phyloP scores from a whole-genome alignment of 2,113 vertebrate genomes.

The Rattus rattus region DNA sequence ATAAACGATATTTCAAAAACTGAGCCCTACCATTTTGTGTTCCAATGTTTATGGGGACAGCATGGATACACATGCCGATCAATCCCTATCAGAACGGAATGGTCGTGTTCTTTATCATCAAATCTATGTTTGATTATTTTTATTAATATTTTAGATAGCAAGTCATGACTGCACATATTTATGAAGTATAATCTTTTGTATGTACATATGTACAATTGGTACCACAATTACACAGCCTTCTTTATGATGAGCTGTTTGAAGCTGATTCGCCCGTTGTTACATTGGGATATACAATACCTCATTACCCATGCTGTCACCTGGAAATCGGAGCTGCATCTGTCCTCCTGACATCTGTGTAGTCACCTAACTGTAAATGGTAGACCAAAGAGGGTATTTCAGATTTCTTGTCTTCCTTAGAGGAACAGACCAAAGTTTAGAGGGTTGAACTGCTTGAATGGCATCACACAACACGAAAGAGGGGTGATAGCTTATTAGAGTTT shows the following conservation, averaged over 20 bases:
- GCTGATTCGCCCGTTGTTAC: too few relatives aligned
- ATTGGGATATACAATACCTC: background rate
- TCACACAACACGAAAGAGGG: background rate
- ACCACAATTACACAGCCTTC: too few relatives aligned
- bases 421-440: background rate
- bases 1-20: background rate
- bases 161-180: background rate
- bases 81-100: background rate
- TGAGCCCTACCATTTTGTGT: background rate
- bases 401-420: background rate
- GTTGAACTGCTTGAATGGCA: background rate
- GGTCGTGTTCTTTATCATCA: background rate
- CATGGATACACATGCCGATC: too few relatives aligned
- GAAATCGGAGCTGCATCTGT: rapidly evolving
- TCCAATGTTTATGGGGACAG: background rate
- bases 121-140: background rate
- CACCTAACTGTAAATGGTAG: background rate
- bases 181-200: background rate
- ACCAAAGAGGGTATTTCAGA: background rate
- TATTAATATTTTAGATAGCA: background rate
- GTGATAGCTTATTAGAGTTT: background rate
- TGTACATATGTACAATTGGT: background rate
- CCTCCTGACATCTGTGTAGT: rapidly evolving
- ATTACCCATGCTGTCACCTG: background rate
- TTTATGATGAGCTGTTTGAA: background rate